Evolutionary conservation across 2,113 vertebrate genomes (phyloP), one percentile per base, ranked within the genome.

Genomic region (Ardeotis arabs): DNA sequence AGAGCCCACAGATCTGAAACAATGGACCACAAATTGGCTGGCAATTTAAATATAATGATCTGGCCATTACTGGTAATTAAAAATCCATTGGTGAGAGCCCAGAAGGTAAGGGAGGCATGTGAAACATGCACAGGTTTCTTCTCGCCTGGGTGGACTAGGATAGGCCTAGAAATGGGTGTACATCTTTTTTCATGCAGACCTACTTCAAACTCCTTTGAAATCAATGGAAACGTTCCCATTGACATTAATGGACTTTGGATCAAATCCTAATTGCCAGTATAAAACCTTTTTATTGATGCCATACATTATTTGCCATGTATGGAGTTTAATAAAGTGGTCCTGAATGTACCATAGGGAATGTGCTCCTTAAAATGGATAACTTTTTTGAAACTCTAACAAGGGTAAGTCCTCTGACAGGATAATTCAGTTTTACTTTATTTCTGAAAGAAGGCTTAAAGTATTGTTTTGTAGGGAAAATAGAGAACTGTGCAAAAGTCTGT

Each of bases 261-360:
- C 67, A 87, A 81, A 86, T 96, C 92, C 94, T 84, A 96, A 90
- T 87, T 95, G 73, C 79, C n/a, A 33, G 74, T 94, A 77, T 93
- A 90, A 96, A 94, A 67, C 22, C 29, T 44, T 87, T 92, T 87
- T 87, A 77, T 63, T 69, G 64, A 81, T 82, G 58, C 82, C 52
- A 87, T 95, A 93, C 80, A 45, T 96, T 95, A 95, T 95, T 95
- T 91, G 88, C 74, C 21, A 4, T 41, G 25, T 77, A 93, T 69
- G 63, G 78, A 90, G 94, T 95, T 95, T 96, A 95, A 95, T 95
- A 82, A 94, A 87, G 66, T 2, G 6, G n/a, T 60, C 39, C 64
- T 80, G 84, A 91, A 78, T 56, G 47, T 77, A 79, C 68, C 4
- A 0, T 47, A 80, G 84, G 81, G 89, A 96, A 68, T 58, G 39